Base-by-base conservation (phyloP, 2,888 invertebrate species). In the Mesorhabditis belari region DNA sequence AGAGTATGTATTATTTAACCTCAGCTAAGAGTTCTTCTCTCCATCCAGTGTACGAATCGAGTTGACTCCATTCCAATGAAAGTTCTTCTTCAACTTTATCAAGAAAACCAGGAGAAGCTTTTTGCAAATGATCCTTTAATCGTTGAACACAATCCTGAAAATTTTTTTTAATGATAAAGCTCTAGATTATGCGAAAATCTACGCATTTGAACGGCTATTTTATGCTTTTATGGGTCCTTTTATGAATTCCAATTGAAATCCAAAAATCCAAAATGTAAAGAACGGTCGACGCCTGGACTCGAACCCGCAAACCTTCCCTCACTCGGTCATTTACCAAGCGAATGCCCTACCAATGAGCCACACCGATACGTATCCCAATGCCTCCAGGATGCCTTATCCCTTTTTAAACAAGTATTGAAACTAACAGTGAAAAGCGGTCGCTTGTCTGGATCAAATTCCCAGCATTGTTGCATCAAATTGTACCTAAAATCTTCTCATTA, bases 401-500 rank as follows among this genome's bases (percentile, higher is more conserved):
- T 35, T 35, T 35, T 35, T 35, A 35, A 35, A 35, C 86, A 4
- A n/a, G n/a, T n/a, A n/a, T n/a, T n/a, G n/a, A 35, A 35, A 35
- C 44, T 35, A 17, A 35, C 44, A 9, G 86, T 84, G 81, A 95
- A 95, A 17, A 88, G 83, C 0, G 93, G 93, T 54, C 94, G 85
- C 21, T 86, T 82, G 5, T 86, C 85, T 0, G 93, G 91, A 69
- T 88, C 88, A 2, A 86, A 86, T 58, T 87, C 85, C 94, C 94
- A 95, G 81, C 93, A 94, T 61, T 87, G 86, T 55, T 86, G 80
- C 92, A 95, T 94, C 58, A 92, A 87, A 50, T 88, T 85, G 77
- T 89, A 88, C 19, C 83, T 83, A 70, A 2, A 29, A 49, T n/a
- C n/a, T n/a, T n/a, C n/a, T n/a, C n/a, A n/a, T n/a, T n/a, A n/a